Evolutionary conservation across 2,113 vertebrate species (phyloP), one percentile per base, ranked within the genome.

Genomic region (Xyrauchen texanus): DNA sequence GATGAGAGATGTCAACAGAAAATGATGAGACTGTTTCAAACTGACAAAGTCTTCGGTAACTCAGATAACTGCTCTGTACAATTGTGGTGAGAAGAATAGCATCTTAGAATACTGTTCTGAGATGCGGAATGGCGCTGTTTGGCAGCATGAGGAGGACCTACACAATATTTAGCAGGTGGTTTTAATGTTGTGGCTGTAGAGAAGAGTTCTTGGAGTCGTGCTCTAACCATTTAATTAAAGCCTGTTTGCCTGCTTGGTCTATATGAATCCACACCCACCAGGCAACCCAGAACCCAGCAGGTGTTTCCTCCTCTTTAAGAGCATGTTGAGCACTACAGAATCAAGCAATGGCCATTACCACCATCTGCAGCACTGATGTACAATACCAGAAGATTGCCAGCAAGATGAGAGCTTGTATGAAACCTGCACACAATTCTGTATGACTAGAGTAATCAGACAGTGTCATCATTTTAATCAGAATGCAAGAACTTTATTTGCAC

Each of bases 191-290:
- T 10, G 51, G 72, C 65, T 71, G 44, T 16, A 12, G 44, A 34
- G 55, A 65, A 45, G 68, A 57, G 55, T 76, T 51, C 55, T 68
- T 44, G 11, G 42, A 74, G 61, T 67, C 2, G n/a, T 53, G 67
- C 72, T 34, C 66, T 65, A 78, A 61, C 8, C 55, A 12, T 81
- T 81, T 84, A 81, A 84, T 84, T 84, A 84, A 72, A 79, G 79
- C 52, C 70, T 66, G 34, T 65, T 80, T 55, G 12, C 16, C 57
- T 61, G 2, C 68, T 57, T 5, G 3, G 64, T 13, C 34, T 16
- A 57, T 68, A 55, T 76, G 65, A 78, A 78, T 66, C 76, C 82
- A 53, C 46, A 15, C 77, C 57, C 49, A 44, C 64, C 63, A 61
- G 55, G 57, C 53, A 57, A 16, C 52, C 7, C 44, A 77, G 51